These are phyloP conservation scores for Polymixis lichenea DNA, from an alignment of 2,888 invertebrate genomes.

Conservation along the genomic window DNA sequence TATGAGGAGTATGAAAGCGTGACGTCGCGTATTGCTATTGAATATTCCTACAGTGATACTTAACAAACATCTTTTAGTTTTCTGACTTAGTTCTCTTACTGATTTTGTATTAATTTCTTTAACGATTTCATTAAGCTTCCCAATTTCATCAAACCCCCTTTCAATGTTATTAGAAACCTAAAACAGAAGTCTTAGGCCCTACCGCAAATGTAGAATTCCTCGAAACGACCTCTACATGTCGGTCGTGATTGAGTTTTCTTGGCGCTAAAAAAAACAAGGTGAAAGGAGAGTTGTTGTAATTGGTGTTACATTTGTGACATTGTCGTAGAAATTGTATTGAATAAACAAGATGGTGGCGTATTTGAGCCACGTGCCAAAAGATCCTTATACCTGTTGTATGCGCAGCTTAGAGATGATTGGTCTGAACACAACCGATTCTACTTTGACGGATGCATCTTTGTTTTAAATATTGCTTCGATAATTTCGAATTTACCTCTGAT, in stretches of 20 bases:
- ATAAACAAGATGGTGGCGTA: not conserved
- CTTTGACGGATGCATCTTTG: not conserved
- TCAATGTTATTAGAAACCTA: too few species aligned
- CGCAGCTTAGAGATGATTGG: not conserved
- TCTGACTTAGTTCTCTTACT: too few species aligned
- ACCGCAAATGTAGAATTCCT: too few species aligned
- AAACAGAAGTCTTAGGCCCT: too few species aligned
- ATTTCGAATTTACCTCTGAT: not conserved
- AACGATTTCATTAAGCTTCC: too few species aligned
- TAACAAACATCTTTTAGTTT: not conserved
- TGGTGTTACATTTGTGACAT: not conserved
- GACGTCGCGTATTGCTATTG: not conserved
- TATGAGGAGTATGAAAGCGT: slow-evolving; percentile 9
- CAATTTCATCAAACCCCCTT: too few species aligned
- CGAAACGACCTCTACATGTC: too few species aligned
- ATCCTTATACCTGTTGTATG: not conserved
- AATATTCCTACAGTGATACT: not conserved
- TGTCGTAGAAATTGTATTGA: not conserved
- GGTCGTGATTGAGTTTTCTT: too few species aligned
- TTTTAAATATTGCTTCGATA: too few species aligned
- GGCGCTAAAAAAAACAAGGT: too few species aligned
- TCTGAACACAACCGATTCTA: not conserved
- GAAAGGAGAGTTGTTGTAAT: too few species aligned
- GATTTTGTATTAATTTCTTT: too few species aligned
- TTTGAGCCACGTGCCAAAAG: not conserved